Evolutionary conservation across 2,888 invertebrate species (phyloP), one percentile per base, ranked within the genome.

Genomic region (Nematopogon swammerdamellus): DNA sequence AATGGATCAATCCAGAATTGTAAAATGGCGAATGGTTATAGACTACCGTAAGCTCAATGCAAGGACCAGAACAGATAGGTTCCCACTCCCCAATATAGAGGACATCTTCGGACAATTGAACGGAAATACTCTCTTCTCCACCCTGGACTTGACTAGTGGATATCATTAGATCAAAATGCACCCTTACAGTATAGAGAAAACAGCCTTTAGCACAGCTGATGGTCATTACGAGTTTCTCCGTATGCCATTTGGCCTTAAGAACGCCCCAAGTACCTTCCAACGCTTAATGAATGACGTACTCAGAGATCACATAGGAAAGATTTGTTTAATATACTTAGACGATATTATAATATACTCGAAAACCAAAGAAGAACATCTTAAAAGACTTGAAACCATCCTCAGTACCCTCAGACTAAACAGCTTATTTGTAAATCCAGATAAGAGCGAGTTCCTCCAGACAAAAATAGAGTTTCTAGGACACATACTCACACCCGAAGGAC

Each of bases 281-380:
- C 50, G 63, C 52, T n/a, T 63, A 18, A 61, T 67, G 60, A 61
- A 67, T 48, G 46, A 51, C 2, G 53, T 66, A 4, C 50, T 67
- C 17, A 48, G 59, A 36, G 60, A n/a, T n/a, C n/a, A n/a, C n/a
- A n/a, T n/a, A n/a, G n/a, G n/a, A n/a, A n/a, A n/a, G n/a, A n/a
- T n/a, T n/a, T n/a, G n/a, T n/a, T n/a, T n/a, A n/a, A n/a, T n/a
- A n/a, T n/a, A n/a, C n/a, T n/a, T n/a, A n/a, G n/a, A n/a, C n/a
- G n/a, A n/a, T n/a, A n/a, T n/a, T n/a, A n/a, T n/a, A n/a, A n/a
- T n/a, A n/a, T n/a, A n/a, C n/a, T n/a, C n/a, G n/a, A n/a, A n/a
- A n/a, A n/a, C n/a, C n/a, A n/a, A n/a, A n/a, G n/a, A n/a, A n/a
- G n/a, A n/a, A n/a, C n/a, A n/a, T n/a, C n/a, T n/a, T n/a, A n/a